Evolutionary conservation across 2,797 vertebrate genomes (phyloP).

Genomic region (Notoglanidium macrostoma): DNA sequence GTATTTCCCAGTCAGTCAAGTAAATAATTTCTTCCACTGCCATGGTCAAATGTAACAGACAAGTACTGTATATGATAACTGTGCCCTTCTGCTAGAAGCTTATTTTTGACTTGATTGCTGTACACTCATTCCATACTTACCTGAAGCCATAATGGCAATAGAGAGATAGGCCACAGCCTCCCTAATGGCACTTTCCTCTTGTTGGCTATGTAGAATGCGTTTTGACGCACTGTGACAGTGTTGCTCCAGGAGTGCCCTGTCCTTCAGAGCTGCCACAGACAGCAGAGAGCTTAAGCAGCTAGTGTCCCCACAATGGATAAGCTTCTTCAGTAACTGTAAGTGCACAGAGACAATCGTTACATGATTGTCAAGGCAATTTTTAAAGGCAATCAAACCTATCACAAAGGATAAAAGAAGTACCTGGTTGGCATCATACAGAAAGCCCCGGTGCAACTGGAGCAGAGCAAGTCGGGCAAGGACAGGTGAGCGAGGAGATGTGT

Average conservation of each 20-base stretch:
- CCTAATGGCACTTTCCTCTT: slow-evolving; percentile 70
- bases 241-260: slow-evolving; percentile 76
- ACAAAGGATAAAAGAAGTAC: slow-evolving; percentile 61
- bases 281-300: slow-evolving; percentile 85
- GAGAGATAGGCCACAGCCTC: slow-evolving; percentile 90
- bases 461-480: slow-evolving; percentile 84
- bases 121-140: slow-evolving; percentile 64
- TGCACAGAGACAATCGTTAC: not conserved
- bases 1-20: not conserved
- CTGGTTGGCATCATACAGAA: slow-evolving; percentile 87
- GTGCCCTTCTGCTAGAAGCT: not conserved
- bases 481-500: slow-evolving; percentile 75
- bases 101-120: not conserved
- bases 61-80: not conserved
- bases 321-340: slow-evolving; percentile 85
- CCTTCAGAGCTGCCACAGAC: slow-evolving; percentile 78
- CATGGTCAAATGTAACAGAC: not conserved
- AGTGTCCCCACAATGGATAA: slow-evolving; percentile 82
- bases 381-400: not conserved
- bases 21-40: slow-evolving; percentile 19
- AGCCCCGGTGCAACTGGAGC: slow-evolving; percentile 88
- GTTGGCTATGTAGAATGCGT: slow-evolving; percentile 73
- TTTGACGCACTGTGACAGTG: slow-evolving; percentile 83
- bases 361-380: not conserved
- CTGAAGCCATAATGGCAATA: slow-evolving; percentile 90